Evolutionary conservation across 2,888 invertebrate species (phyloP), one percentile per base, ranked within the genome.

Genomic region (Heliconius hortense): DNA sequence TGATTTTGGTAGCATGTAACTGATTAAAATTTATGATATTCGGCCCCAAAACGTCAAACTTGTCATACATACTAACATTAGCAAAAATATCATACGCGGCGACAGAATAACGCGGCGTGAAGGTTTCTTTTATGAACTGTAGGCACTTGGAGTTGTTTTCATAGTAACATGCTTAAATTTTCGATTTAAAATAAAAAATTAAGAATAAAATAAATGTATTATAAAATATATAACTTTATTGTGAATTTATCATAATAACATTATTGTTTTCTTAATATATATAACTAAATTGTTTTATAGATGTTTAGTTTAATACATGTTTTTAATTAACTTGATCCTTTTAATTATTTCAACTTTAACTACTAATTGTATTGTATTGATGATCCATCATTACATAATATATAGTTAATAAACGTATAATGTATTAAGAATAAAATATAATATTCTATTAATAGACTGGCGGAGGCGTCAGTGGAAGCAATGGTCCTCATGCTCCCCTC

Each of bases 401-500:
- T n/a, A 11, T 1, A 66, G n/a, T 13, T 24, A 15, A 26, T 60
- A 43, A 26, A 48, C 28, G 4, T 35, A 13, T 13, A 43, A 13
- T 13, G 4, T 43, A 43, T 43, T 13, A 43, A 43, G 39, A 43
- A 56, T 75, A 66, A 80, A 82, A 35, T 75, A 5, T 74, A 56
- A 43, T 62, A 76, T 28, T 74, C 82, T 80, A 88, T 87, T 91
- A 90, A 72, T 86, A 94, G 94, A 88, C 90, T 81, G 92, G 91
- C 84, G 92, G 90, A 82, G 91, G 85, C 81, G 89, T 90, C 83
- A 89, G 88, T 87, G 90, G 88, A 84, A 92, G 90, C 88, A 91
- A 92, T 92, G 93, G 92, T 85, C 92, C 90, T 81, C 93, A 89
- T 88, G 93, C 89, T 86, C 93, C 93, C 82, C 91, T 94, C 78